Evolutionary conservation across 2,797 vertebrate genomes (phyloP), one percentile per base, ranked within the genome.

Genomic region (Lepidocolaptes lacrymiger): DNA sequence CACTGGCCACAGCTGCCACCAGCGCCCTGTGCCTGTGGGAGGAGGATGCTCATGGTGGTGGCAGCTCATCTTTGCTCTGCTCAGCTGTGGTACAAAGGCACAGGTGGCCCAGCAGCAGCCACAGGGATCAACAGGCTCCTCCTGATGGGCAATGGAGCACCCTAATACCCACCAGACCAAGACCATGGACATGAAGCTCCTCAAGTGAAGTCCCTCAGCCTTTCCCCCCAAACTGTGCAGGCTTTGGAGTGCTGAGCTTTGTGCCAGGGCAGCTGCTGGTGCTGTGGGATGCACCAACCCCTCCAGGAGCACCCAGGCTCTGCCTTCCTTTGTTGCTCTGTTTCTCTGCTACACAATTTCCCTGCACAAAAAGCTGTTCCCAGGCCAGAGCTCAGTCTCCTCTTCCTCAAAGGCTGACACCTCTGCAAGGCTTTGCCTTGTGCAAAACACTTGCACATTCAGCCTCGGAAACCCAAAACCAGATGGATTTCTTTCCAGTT

Each of bases 1-100:
- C 10, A 0, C 10, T 1, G 2, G 14, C 24, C 54, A 49, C 5
- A 3, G 0, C 0, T 4, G 17, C 49, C 75, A 30, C 10, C 15
- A 18, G 49, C 15, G 58, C 15, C 21, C 26, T 4, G 2, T 48
- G 28, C 32, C 49, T 9, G 6, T 1, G 1, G n/a, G 30, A 66
- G 14, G 6, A 62, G 27, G 52, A 39, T 28, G 61, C 8, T 62
- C 8, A 0, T 8, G 64, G 26, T 14, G 69, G 52, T 43, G 52
- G 48, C 39, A 56, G 66, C 49, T 91, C 77, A 28, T 7, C 55
- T 27, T 5, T 19, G 14, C 5, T 20, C 68, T 51, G 28, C 59
- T 64, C 67, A 30, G 41, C 27, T 1, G 0, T 8, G 18, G 7
- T 13, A 16, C 0, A 56, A 75, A 87, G 66, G 17, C 67, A 43